Evolutionary conservation across 2,797 vertebrate species (phyloP).

Genomic region (Odontamblyopus rebecca): DNA sequence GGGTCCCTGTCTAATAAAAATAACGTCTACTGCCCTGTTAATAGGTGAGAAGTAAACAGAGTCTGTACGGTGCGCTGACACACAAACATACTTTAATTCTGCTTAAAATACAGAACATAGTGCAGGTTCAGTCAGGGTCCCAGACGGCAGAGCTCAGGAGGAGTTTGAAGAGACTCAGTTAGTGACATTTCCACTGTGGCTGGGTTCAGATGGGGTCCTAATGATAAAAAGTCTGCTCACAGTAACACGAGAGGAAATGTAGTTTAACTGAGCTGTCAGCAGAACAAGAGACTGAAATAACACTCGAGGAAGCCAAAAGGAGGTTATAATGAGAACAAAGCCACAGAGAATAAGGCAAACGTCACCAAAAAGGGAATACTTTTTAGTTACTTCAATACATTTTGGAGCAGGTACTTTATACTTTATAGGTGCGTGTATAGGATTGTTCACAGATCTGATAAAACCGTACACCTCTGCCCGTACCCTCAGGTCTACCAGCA

Average conservation of each 20-base stretch:
- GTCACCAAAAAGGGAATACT: background rate
- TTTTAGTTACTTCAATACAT: too few relatives aligned
- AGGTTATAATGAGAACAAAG: conserved; percentile 1
- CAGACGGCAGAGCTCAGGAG: background rate
- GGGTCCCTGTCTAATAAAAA: too few relatives aligned
- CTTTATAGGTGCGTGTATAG: too few relatives aligned
- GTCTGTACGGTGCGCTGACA: too few relatives aligned
- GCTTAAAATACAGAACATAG: background rate
- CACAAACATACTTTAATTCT: too few relatives aligned
- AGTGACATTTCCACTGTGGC: conserved; percentile 62
- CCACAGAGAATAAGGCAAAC: background rate
- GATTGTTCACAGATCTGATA: too few relatives aligned
- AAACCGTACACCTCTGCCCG: too few relatives aligned
- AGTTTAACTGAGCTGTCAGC: conserved; percentile 22
- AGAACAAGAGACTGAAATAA: background rate
- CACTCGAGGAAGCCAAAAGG: background rate
- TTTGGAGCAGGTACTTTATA: too few relatives aligned
- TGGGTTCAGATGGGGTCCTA: conserved; percentile 22
- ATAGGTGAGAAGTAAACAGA: too few relatives aligned
- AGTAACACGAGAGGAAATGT: conserved; percentile 5
- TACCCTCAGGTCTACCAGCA: too few relatives aligned
- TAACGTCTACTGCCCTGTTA: too few relatives aligned
- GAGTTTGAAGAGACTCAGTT: conserved; percentile 38
- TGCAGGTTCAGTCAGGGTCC: conserved; percentile 30
- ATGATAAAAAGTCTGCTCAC: conserved; percentile 8